Evolutionary conservation across 2,113 vertebrate genomes (phyloP), one percentile per base, ranked within the genome.

Genomic region (Pyxicephalus adspersus): DNA sequence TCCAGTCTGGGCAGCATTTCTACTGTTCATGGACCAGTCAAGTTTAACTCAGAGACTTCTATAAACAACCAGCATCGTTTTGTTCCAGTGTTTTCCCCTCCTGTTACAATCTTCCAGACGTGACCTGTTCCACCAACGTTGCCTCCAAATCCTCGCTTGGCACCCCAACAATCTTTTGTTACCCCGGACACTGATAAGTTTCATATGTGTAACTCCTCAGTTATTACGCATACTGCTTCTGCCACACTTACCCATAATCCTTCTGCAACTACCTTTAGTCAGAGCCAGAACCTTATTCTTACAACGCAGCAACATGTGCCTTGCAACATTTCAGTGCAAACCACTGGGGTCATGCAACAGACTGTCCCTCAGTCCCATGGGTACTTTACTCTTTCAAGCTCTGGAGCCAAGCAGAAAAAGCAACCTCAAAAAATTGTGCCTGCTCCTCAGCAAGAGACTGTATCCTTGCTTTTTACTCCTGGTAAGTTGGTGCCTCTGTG

Each of bases 211-310:
- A 92, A 91, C n/a, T 86, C 88, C 0, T 86, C 92, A 0, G 93
- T 95, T 77, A 95, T 93, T 79, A 96, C 94, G 4, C 95, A 96
- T 90, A 94, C 94, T 0, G 92, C 95, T n/a, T 92, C 95, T 0
- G 89, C 96, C 16, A 88, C 93, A 0, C 86, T 93, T 67, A 94
- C 94, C 4, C 92, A 92, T 2, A 93, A 91, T 0, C 87, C 92
- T 15, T 88, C 93, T 0, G 92, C 94, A 86, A 91, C 94, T 84
- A 93, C 93, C 86, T 94, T 95, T 86, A 94, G 93, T 88, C 95
- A 95, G 80, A 89, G 88, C 86, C 91, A 92, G 71, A 91, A 91
- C 31, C 92, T 94, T 3, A 76, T 90, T 54, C 80, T 93, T 81
- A 86, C 90, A 1, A 83, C 89, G 0, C 89, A 80, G 75, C 92